Evolutionary conservation across 2,888 invertebrate species (phyloP).

Genomic region (Agrochola macilenta): DNA sequence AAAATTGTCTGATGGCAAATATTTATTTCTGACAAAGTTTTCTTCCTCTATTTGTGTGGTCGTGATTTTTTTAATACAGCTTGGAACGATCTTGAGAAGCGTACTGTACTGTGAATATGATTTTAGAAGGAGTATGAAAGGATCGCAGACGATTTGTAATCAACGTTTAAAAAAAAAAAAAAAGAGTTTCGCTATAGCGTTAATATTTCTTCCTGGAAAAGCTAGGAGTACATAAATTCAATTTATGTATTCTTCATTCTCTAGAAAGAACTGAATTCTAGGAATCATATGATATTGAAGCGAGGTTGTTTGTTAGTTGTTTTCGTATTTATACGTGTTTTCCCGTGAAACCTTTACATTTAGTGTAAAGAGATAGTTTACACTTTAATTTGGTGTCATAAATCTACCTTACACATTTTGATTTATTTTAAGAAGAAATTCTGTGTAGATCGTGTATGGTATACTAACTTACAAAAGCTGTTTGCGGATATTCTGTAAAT

Average conservation of each 20-base stretch:
- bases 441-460: neutral
- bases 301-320: neutral
- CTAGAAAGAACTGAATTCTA: neutral
- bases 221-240: neutral
- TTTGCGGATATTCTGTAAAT: neutral
- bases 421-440: neutral
- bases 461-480: neutral
- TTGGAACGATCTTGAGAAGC: neutral
- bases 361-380: neutral
- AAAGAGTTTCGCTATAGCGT: neutral
- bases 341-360: neutral
- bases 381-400: neutral
- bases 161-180: too few species aligned
- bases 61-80: conserved; percentile 15
- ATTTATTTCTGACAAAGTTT: conserved; percentile 37
- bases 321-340: neutral
- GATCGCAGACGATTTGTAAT: neutral
- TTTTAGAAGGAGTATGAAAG: neutral
- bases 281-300: neutral
- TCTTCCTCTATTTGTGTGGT: conserved; percentile 19
- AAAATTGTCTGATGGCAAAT: conserved; percentile 51
- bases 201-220: neutral
- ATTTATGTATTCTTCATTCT: neutral
- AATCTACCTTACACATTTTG: neutral
- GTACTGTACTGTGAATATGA: neutral